These are phyloP conservation scores for Pseudochaenichthys georgianus DNA, from an alignment of 2,797 vertebrate species.

Conservation along the genomic window DNA sequence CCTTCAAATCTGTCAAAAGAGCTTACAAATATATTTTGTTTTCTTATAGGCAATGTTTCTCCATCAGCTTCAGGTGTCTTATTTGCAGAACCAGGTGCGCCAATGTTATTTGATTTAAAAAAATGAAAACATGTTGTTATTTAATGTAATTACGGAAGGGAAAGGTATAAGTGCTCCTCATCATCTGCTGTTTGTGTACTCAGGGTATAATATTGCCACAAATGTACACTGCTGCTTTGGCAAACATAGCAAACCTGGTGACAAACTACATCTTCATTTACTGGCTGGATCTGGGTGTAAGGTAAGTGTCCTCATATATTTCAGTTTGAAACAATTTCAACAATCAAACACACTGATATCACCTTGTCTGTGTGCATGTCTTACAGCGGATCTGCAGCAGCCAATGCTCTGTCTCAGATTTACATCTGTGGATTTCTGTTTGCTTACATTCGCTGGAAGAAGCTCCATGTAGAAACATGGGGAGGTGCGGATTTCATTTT, in stretches of 20 bases:
- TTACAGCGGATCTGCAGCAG: constrained; percentile 91
- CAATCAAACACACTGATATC: neutral
- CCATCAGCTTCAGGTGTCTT: constrained; percentile 88
- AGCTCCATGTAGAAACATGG: constrained; percentile 90
- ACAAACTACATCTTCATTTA: constrained; percentile 89
- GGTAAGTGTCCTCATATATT: constrained; percentile 81
- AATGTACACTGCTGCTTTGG: constrained; percentile 83
- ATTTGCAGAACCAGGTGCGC: constrained; percentile 92
- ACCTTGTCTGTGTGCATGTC: neutral
- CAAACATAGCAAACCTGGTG: constrained; percentile 89
- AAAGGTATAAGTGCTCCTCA: neutral
- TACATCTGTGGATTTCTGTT: constrained; percentile 85
- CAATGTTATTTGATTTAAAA: neutral
- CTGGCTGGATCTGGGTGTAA: constrained; percentile 88
- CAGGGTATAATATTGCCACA: constrained; percentile 93
- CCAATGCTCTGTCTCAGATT: constrained; percentile 88
- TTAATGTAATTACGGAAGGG: neutral
- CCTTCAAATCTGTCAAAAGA: neutral
- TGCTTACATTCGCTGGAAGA: constrained; percentile 88
- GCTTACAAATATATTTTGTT: neutral
- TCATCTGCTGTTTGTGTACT: constrained; percentile 48
- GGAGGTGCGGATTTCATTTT: constrained; percentile 83
- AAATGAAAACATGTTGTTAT: constrained; percentile 9
- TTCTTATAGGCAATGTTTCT: constrained; percentile 87
- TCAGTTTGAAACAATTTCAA: constrained; percentile 1